Percentiles rank a stretch among this genome's conserved stretches.
phyloP scores from a whole-genome alignment of 2,113 vertebrate genomes.

The Clupea harengus region DNA sequence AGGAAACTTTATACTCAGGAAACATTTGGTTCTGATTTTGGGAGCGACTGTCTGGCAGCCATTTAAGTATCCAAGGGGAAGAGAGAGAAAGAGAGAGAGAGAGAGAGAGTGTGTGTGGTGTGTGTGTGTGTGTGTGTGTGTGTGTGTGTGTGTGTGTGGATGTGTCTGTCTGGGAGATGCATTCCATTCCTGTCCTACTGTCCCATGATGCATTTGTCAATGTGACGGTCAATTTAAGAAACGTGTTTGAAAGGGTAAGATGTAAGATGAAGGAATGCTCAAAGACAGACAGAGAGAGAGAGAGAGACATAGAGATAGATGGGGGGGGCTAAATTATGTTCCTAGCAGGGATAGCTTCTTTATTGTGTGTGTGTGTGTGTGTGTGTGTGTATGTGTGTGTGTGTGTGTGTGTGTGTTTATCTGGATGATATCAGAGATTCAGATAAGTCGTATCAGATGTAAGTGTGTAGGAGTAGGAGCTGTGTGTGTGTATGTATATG shows the following conservation, averaged over 20 bases:
- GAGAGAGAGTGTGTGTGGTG: slow-evolving; percentile 4
- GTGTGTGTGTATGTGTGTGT: neutral
- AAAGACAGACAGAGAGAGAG: neutral
- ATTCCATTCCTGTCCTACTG: too few species aligned
- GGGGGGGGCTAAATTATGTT: neutral
- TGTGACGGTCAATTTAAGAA: neutral
- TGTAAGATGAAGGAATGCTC: neutral
- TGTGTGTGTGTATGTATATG: neutral
- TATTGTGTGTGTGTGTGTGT: neutral
- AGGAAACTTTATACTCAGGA: slow-evolving; percentile 24
- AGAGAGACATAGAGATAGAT: neutral
- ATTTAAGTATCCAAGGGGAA: neutral
- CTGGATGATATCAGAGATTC: slow-evolving; percentile 9
- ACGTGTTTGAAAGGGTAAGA: neutral
- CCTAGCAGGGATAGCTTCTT: neutral
- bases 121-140: neutral
- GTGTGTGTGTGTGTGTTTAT: neutral
- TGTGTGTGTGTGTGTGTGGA: neutral
- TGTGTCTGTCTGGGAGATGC: neutral
- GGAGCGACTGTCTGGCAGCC: slow-evolving; percentile 25
- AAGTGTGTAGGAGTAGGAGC: neutral
- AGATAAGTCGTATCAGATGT: slow-evolving; percentile 6
- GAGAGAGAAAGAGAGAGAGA: neutral
- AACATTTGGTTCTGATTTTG: slow-evolving; percentile 38
- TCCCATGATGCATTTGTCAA: too few species aligned